Evolutionary conservation across 2,888 invertebrate species (phyloP), one percentile per base, ranked within the genome.

Genomic region (Octonoba sinensis): DNA sequence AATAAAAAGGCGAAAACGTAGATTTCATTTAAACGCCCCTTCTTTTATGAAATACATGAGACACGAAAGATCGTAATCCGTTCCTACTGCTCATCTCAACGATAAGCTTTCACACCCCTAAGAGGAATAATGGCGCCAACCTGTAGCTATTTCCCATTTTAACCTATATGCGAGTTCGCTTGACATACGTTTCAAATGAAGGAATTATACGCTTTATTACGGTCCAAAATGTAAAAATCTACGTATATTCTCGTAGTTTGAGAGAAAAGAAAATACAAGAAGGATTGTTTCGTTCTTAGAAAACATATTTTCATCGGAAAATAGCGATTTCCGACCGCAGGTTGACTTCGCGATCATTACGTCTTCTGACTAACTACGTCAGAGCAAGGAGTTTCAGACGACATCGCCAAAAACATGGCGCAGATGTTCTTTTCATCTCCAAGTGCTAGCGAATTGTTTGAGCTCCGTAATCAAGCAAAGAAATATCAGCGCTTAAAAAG

Each of bases 281-380:
- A 18, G 16, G 11, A 8, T 27, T 49, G 47, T 67, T n/a, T 51
- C 36, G 27, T 16, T 12, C 15, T n/a, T 12, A 22, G 22, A 60
- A 66, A 60, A 18, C n/a, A 20, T 18, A 49, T 67, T 24, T 24
- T 60, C 22, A 51, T 16, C 6, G 49, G 18, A 47, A 59, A 66
- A 67, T 22, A 24, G 59, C 11, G 67, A 67, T 60, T 75, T 75
- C 47, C 51, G 59, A 47, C 20, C 59, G 47, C 75, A 67, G 75
- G 67, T 67, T 75, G 75, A 15, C 64, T 44, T 46, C 64, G 47
- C 46, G 64, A 20, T 64, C 20, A 20, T 20, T 46, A 18, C 64
- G 47, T 46, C 47, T 64, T 62, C 18, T 15, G 13, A n/a, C 3
- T 36, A 20, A 44, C 24, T 65, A 74, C 56, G 74, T 64, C 65